Base-by-base conservation (phyloP, 2,113 vertebrate species). In the Lycaon pictus region DNA sequence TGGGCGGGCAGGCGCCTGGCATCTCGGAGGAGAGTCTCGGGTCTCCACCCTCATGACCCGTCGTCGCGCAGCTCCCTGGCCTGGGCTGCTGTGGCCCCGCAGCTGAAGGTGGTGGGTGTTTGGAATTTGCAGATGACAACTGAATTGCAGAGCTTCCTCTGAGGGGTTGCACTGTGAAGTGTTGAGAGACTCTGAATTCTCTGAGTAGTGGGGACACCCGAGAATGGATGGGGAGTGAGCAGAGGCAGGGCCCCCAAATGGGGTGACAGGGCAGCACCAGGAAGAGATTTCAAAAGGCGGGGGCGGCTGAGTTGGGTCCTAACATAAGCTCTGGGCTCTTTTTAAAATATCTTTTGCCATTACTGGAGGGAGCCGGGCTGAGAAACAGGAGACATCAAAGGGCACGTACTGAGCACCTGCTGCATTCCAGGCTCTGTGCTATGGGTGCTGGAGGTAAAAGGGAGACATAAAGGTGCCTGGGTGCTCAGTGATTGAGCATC, bases 1-100 rank as follows among this genome's bases (percentile, higher is more conserved):
- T 0, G 25, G 55, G 37, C 25, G 48, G 85, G 37, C 25, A 2
- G 48, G 22, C 20, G 6, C 22, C 11, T 29, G 53, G 72, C 7
- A 11, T 74, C 83, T 92, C 2, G 3, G 25, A 32, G 88, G 55
- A 55, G 60, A 77, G 58, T 27, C 13, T 3, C 8, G 12, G 0
- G 2, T 3, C n/a, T 43, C 29, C 0, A 0, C 5, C 2, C 6
- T 60, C 22, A 22, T 1, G 7, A 7, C 8, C 25, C 0, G 4
- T 53, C 32, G 2, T 16, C 1, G 7, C 11, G 37, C 2, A 29
- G 51, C 72, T 69, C 25, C 93, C 0, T 11, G 10, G 5, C 88
- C 23, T 0, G 2, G 25, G 12, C 65, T 65, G 32, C 72, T 29
- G 65, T 12, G 7, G 0, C 32, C 43, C 62, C 0, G 27, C 35